Evolutionary conservation across 2,888 invertebrate species (phyloP), one percentile per base, ranked within the genome.

Genomic region (Cryptocephalus moraei): DNA sequence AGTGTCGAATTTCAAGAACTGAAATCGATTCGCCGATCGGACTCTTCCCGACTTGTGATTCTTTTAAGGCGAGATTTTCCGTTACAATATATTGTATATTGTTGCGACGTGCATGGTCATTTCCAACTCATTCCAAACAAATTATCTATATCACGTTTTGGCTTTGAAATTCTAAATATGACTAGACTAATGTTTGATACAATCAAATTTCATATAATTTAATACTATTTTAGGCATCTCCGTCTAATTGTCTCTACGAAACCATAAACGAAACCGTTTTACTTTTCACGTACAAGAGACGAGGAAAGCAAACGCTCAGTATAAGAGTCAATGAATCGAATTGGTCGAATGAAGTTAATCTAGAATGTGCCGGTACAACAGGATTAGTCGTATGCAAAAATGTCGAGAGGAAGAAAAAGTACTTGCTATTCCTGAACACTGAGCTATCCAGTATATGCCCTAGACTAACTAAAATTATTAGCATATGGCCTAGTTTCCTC

Each of bases 401-500:
- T 65, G 75, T 79, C 12, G 86, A 87, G 68, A 69, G 89, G 1
- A 76, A 80, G 45, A 78, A 82, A 47, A 80, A 81, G 61, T 89
- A 89, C 62, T 71, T 85, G 44, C 80, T 90, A 61, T 75, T 89
- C 55, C 74, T 87, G 41, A 79, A 76, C 46, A 77, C 77, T 32
- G 79, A 79, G 13, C 73, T 85, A 53, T 86, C 88, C 0, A 80
- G 81, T 49, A 75, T 86, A 32, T 81, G 82, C 48, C 84, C 85
- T 0, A 79, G 82, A 54, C 75, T 86, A 47, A 89, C 88, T 0
- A 86, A 85, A 65, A 84, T 90, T 45, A 79, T 90, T 33, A 86
- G 86, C 0, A 76, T 90, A 8, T 73, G 85, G 39, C 89, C 90
- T 0, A 86, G 85, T 70, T 89, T 89, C 70, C 73, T 87, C 48